These are phyloP conservation scores for Cephus sareptanus DNA, from an alignment of 2,888 invertebrate species.

Conservation along the genomic window DNA sequence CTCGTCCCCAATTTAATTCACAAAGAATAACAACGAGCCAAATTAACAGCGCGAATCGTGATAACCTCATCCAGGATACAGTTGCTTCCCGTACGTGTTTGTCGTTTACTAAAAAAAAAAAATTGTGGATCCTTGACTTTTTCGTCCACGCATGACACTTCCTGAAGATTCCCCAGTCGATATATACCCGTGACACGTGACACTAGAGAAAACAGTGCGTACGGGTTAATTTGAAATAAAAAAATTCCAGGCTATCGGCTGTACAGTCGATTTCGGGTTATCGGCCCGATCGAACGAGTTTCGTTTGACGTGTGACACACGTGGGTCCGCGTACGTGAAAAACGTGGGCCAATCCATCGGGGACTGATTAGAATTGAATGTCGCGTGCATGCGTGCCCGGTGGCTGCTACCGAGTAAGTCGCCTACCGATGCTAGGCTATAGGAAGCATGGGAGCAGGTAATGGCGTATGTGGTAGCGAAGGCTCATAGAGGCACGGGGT, in stretches of 20 bases:
- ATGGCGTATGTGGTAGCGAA: neutral
- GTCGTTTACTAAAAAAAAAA: neutral
- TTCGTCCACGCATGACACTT: neutral
- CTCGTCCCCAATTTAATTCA: neutral
- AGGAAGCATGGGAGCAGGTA: neutral
- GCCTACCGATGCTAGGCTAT: neutral
- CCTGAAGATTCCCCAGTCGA: neutral
- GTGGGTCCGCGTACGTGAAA: neutral
- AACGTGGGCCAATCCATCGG: conserved; percentile 2
- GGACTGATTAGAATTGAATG: conserved; percentile 1
- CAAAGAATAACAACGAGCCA: neutral
- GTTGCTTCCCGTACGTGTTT: neutral
- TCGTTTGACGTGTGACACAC: neutral
- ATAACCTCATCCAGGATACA: neutral
- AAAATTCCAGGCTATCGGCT: neutral
- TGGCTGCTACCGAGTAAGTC: conserved; percentile 8
- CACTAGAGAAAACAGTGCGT: neutral
- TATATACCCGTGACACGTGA: neutral
- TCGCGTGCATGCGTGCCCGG: conserved; percentile 8
- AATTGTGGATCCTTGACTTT: neutral
- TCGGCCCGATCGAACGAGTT: neutral
- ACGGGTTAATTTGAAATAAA: neutral
- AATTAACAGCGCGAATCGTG: neutral
- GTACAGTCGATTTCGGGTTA: neutral
- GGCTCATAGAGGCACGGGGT: neutral